A percentile compares a stretch with the other conserved stretches of the same genome.
phyloP scores from a whole-genome alignment of 2,888 invertebrate genomes.

The Athalia cordata region DNA sequence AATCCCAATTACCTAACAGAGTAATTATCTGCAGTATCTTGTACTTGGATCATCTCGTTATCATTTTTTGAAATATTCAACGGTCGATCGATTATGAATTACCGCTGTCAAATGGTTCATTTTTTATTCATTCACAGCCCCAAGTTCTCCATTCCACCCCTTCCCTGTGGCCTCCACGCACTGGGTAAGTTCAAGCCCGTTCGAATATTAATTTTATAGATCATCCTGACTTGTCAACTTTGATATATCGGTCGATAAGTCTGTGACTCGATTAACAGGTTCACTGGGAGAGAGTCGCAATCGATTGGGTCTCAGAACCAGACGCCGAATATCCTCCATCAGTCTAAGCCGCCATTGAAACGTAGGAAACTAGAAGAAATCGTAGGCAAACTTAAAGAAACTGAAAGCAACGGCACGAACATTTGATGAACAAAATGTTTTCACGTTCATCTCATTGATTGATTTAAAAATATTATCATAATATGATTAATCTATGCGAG shows the following conservation, averaged over 20 bases:
- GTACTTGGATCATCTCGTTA: not conserved
- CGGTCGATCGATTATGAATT: no score
- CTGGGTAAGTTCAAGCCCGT: conserved; percentile 28
- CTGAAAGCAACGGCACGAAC: conserved; percentile 48
- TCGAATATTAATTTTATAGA: not conserved
- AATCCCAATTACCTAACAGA: conserved; percentile 56
- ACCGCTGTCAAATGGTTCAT: not conserved
- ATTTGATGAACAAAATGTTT: not conserved
- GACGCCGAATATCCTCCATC: conserved; percentile 20
- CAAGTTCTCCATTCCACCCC: conserved; percentile 21
- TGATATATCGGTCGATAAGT: not conserved
- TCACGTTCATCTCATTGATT: not conserved
- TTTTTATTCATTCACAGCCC: conserved; percentile 22
- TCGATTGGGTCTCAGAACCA: conserved; percentile 12
- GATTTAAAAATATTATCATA: not conserved
- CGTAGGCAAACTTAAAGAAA: conserved; percentile 56
- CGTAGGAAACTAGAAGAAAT: conserved; percentile 58
- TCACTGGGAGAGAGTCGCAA: conserved; percentile 22
- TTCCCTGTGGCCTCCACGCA: conserved; percentile 31
- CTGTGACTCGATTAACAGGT: not conserved
- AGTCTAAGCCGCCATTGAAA: conserved; percentile 49
- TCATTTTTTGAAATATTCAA: not conserved
- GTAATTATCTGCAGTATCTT: conserved; percentile 49
- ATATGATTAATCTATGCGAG: no score
- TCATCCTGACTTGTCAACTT: not conserved